Conservation (phyloP, 1,140 invertebrate species). For the Platyscapa corneri region DNA sequence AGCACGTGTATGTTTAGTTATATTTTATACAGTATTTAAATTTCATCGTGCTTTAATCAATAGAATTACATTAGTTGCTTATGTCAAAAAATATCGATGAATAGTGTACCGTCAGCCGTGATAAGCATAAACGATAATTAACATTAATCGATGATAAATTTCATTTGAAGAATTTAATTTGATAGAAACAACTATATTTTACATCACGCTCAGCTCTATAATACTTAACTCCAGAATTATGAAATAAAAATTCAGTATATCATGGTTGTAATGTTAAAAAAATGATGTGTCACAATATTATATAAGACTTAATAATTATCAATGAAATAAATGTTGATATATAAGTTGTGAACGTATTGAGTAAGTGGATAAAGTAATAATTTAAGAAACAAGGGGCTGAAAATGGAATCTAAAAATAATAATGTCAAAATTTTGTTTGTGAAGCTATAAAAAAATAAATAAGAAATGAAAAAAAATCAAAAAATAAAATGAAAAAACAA, state of each 20-base stretch:
- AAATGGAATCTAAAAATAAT: neutral
- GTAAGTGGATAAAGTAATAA: neutral
- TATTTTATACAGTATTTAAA: conserved; percentile 21
- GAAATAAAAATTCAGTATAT: conserved; percentile 16
- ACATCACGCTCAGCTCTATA: neutral
- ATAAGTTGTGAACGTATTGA: neutral
- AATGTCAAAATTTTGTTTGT: neutral
- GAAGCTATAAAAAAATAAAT: neutral
- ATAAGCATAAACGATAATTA: conserved; percentile 3
- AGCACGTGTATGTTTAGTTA: conserved; percentile 18
- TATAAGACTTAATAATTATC: neutral
- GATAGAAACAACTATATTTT: neutral
- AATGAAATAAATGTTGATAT: conserved; percentile 12
- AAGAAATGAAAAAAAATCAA: neutral
- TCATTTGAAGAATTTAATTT: neutral
- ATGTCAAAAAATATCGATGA: neutral
- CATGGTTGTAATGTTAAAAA: neutral
- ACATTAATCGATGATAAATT: conserved; percentile 5
- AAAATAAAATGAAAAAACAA: conserved; percentile 28
- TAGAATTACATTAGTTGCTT: conserved; percentile 27
- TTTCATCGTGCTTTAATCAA: conserved; percentile 21
- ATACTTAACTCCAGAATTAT: neutral
- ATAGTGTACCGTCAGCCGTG: neutral
- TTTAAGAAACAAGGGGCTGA: neutral
- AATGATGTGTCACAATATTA: neutral